Conservation (phyloP, 1,140 invertebrate genomes). For the Druon quercuslanigerum region DNA sequence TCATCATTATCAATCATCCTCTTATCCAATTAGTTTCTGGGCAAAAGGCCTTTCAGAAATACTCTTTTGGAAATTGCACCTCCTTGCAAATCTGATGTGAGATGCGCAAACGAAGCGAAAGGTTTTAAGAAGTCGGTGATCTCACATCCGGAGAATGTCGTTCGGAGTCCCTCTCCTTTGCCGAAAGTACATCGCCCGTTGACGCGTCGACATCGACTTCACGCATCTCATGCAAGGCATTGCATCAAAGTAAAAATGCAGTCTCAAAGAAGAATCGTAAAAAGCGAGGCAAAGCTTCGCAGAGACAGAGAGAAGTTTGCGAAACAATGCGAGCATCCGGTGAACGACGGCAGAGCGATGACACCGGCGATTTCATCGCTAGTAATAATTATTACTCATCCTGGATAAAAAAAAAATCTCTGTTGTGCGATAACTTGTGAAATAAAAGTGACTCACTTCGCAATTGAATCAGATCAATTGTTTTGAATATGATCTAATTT, state of each 20-base stretch:
- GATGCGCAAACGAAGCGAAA: not conserved
- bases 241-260: constrained; percentile 39
- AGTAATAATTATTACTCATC: constrained; percentile 60
- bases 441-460: constrained; percentile 49
- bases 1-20: too few relatives aligned
- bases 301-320: constrained; percentile 55
- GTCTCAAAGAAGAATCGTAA: constrained; percentile 40
- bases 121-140: constrained; percentile 57
- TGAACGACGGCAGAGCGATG: constrained; percentile 46
- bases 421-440: constrained; percentile 45
- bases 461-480: not conserved
- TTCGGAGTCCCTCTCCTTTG: constrained; percentile 63
- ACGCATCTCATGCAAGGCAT: constrained; percentile 42
- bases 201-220: constrained; percentile 55
- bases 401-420: constrained; percentile 54
- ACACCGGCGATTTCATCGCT: constrained; percentile 58
- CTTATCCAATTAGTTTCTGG: too few relatives aligned
- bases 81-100: not conserved
- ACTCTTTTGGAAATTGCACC: too few relatives aligned
- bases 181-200: constrained; percentile 67
- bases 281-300: constrained; percentile 47
- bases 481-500: not conserved
- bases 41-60: too few relatives aligned
- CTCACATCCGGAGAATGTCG: constrained; percentile 71
- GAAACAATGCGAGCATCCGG: constrained; percentile 35